Evolutionary conservation across 2,113 vertebrate genomes (phyloP).

Genomic region (Grammomys surdaster): DNA sequence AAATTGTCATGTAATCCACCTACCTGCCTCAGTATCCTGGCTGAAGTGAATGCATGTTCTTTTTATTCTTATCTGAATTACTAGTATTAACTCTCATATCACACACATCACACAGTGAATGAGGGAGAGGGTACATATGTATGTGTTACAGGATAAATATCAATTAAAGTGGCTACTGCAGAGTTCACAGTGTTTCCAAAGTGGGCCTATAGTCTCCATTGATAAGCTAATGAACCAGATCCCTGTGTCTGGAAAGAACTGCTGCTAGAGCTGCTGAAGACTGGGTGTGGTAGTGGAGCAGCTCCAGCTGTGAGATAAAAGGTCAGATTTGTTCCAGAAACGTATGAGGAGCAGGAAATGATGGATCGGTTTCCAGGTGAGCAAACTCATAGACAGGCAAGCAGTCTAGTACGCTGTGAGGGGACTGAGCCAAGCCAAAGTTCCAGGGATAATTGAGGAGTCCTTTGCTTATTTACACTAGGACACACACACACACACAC

Average conservation of each 20-base stretch:
- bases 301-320: background rate
- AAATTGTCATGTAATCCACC: background rate
- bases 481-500: background rate
- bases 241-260: background rate
- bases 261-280: background rate
- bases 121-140: background rate
- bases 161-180: background rate
- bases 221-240: background rate
- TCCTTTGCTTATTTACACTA: background rate
- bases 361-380: no score
- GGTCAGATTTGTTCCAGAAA: background rate
- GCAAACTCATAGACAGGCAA: background rate
- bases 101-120: background rate
- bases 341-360: background rate
- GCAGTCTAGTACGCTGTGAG: background rate
- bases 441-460: background rate
- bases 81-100: background rate
- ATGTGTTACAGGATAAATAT: background rate
- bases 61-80: background rate
- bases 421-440: background rate
- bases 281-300: background rate
- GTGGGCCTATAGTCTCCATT: background rate
- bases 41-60: background rate
- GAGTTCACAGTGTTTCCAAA: background rate
- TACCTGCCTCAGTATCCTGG: background rate